Percentiles rank a stretch among this genome's conserved stretches.
These are phyloP conservation scores for Dolomedes plantarius DNA, from an alignment of 2,888 invertebrate genomes.

Conservation along the genomic window DNA sequence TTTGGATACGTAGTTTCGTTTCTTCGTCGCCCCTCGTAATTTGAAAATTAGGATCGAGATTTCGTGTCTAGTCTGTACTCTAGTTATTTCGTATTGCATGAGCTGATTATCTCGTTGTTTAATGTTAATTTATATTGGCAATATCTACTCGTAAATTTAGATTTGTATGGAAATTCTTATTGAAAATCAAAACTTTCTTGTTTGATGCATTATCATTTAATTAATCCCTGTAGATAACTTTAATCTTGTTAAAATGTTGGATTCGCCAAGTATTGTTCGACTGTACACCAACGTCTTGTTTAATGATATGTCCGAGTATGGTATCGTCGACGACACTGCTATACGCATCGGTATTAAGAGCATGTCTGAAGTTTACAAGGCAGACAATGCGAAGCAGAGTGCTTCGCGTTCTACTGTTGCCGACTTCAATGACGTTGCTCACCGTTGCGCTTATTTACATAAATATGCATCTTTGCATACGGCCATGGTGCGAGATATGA, in stretches of 20 bases:
- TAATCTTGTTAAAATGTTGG: background rate
- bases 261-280: background rate
- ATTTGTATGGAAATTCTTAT: too few species aligned
- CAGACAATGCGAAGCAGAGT: background rate
- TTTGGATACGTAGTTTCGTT: too few species aligned
- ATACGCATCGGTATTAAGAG: constrained; percentile 27
- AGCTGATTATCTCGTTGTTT: too few species aligned
- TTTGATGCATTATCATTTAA: too few species aligned
- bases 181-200: too few species aligned
- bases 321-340: background rate
- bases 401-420: background rate
- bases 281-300: constrained; percentile 28
- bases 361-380: constrained; percentile 42
- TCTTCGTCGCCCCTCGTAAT: too few species aligned
- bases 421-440: constrained; percentile 31
- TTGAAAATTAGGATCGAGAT: too few species aligned
- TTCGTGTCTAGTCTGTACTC: too few species aligned
- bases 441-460: constrained; percentile 51
- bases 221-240: too few species aligned
- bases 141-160: too few species aligned
- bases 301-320: background rate
- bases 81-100: too few species aligned
- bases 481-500: constrained; percentile 27
- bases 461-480: constrained; percentile 54
- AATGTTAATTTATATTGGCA: too few species aligned